Evolutionary conservation across 2,113 vertebrate genomes (phyloP).

Genomic region (Ginglymostoma cirratum): DNA sequence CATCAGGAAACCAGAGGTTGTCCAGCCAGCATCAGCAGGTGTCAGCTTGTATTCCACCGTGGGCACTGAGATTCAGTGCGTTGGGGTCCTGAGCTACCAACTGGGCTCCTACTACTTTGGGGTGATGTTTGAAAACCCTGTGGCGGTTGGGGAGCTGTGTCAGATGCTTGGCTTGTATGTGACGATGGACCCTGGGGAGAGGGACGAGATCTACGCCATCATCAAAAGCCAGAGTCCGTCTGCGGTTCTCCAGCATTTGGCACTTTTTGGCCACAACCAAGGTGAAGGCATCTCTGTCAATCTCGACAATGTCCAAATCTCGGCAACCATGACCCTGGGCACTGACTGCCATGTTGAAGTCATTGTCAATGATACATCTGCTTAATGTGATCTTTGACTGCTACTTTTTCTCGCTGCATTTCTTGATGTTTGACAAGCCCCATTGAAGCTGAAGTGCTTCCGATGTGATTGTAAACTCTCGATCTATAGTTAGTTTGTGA

Average conservation of each 20-base stretch:
- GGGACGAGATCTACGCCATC: not conserved
- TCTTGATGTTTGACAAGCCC: not conserved
- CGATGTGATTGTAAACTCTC: not conserved
- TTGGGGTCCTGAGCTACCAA: slow-evolving; percentile 4
- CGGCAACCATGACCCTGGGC: not conserved
- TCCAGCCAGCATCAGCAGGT: not conserved
- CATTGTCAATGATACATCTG: not conserved
- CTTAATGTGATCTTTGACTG: no score
- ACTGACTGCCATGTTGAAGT: not conserved
- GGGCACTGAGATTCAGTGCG: not conserved
- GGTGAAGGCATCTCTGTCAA: not conserved
- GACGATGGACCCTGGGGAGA: not conserved
- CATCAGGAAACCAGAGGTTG: not conserved
- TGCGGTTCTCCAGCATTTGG: not conserved
- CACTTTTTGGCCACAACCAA: not conserved
- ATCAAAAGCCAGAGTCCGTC: not conserved
- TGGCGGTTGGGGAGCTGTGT: not conserved
- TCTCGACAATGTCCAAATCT: not conserved
- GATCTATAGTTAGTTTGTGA: no score
- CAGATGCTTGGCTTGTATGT: not conserved
- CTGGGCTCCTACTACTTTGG: not conserved
- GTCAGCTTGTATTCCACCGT: not conserved
- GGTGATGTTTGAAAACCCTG: slow-evolving; percentile 30
- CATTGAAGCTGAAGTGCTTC: not conserved
- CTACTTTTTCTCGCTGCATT: no score